Percentiles rank a stretch among this genome's conserved stretches.
Conservation (phyloP, 2,888 invertebrate species). For the Polyommatus icarus region DNA sequence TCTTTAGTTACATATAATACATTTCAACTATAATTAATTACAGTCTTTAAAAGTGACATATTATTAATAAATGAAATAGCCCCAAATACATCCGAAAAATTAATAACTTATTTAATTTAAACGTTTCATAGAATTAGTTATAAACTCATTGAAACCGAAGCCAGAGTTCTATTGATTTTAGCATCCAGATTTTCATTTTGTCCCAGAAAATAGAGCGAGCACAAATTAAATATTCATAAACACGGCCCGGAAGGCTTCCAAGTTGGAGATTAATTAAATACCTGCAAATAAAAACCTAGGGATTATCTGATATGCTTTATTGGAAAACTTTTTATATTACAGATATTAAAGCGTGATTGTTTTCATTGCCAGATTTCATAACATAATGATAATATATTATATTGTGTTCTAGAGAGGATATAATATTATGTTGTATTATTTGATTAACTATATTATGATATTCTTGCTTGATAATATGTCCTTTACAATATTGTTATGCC, state of each 20-base stretch:
- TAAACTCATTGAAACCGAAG: constrained; percentile 6
- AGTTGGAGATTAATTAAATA: constrained; percentile 30
- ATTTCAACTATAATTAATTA: no score
- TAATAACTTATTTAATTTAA: not conserved
- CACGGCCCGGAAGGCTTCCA: constrained; percentile 28
- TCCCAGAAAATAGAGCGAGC: constrained; percentile 36
- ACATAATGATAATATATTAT: not conserved
- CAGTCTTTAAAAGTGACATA: no score
- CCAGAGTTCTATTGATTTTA: constrained; percentile 16
- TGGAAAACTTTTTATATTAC: constrained; percentile 22
- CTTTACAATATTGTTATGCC: no score
- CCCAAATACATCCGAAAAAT: no score
- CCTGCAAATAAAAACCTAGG: constrained; percentile 31
- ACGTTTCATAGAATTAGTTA: constrained; percentile 1
- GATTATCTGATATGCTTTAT: constrained; percentile 28
- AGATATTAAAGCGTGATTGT: not conserved
- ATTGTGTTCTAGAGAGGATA: not conserved
- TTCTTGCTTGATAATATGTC: no score
- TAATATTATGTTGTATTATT: no score
- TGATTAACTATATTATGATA: no score
- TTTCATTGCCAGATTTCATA: not conserved
- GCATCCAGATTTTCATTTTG: constrained; percentile 38
- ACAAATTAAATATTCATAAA: constrained; percentile 38
- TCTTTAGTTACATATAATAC: no score
- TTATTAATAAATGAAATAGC: no score